These are phyloP conservation scores for Sylvilagus floridanus DNA, from an alignment of 2,797 vertebrate species.

Conservation along the genomic window DNA sequence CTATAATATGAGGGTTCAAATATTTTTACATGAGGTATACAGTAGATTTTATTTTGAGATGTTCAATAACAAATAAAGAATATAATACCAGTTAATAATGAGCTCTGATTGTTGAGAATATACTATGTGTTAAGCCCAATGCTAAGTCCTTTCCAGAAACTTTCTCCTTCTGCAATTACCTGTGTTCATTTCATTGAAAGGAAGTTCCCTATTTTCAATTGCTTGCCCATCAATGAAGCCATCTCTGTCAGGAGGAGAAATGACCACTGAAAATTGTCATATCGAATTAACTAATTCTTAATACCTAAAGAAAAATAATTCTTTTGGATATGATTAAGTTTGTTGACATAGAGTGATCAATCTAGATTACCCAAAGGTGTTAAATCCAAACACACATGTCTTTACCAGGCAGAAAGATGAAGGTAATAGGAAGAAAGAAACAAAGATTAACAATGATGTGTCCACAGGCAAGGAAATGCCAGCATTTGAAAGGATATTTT, in stretches of 20 bases:
- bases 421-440: background rate
- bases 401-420: background rate
- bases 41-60: background rate
- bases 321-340: background rate
- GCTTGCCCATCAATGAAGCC: background rate
- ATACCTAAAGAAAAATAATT: background rate
- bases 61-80: background rate
- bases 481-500: background rate
- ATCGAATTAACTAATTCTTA: background rate
- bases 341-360: background rate
- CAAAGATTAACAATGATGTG: background rate
- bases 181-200: background rate
- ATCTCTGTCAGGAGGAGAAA: background rate
- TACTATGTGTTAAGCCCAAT: background rate
- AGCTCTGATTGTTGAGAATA: background rate
- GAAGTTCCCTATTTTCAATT: background rate
- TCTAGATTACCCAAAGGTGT: background rate
- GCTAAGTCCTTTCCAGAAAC: background rate
- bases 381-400: background rate
- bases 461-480: background rate
- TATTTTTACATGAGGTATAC: background rate
- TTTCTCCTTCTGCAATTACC: background rate
- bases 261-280: background rate
- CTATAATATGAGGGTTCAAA: background rate
- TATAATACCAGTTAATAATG: background rate